Evolutionary conservation across 2,797 vertebrate species (phyloP).

Genomic region (Pseudomugil tenellus): DNA sequence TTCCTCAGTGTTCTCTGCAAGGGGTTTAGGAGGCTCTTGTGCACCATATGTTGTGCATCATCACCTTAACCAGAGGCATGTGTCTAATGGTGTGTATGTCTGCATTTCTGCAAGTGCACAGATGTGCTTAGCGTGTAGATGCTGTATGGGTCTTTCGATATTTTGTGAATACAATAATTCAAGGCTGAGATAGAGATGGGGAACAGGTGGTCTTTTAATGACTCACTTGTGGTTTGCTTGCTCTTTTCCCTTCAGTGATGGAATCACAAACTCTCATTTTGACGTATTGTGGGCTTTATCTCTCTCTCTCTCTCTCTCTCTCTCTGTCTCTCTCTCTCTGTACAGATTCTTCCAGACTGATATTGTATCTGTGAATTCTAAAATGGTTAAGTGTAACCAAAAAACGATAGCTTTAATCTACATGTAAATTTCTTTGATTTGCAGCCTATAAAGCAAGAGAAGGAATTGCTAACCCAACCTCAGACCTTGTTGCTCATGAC

Average conservation of each 20-base stretch:
- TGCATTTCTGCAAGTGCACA: conserved; percentile 40
- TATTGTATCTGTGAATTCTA: conserved; percentile 48
- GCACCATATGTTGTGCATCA: conserved; percentile 70
- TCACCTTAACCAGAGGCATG: conserved; percentile 72
- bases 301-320: too few relatives aligned
- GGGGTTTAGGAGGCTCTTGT: conserved; percentile 46
- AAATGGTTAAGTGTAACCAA: conserved; percentile 33
- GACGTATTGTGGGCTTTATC: background rate
- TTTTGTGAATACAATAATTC: conserved; percentile 50
- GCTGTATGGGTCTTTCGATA: conserved; percentile 35
- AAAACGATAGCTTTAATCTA: conserved; percentile 55
- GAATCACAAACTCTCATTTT: conserved; percentile 16
- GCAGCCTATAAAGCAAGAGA: conserved; percentile 36
- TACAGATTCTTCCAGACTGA: background rate
- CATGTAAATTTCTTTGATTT: conserved; percentile 65
- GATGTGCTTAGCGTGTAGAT: conserved; percentile 36
- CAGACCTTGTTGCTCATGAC: conserved; percentile 45
- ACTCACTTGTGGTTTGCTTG: conserved; percentile 48
- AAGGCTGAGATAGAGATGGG: conserved; percentile 36
- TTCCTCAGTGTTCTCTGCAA: conserved; percentile 30
- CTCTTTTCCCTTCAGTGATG: conserved; percentile 27
- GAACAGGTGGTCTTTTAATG: conserved; percentile 73
- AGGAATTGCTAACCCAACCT: conserved; percentile 52
- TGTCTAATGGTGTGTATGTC: conserved; percentile 50
- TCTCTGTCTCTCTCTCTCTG: background rate